Percentiles rank a stretch among this genome's conserved stretches.
phyloP scores from a whole-genome alignment of 2,797 vertebrate species.

The Chelon labrosus region DNA sequence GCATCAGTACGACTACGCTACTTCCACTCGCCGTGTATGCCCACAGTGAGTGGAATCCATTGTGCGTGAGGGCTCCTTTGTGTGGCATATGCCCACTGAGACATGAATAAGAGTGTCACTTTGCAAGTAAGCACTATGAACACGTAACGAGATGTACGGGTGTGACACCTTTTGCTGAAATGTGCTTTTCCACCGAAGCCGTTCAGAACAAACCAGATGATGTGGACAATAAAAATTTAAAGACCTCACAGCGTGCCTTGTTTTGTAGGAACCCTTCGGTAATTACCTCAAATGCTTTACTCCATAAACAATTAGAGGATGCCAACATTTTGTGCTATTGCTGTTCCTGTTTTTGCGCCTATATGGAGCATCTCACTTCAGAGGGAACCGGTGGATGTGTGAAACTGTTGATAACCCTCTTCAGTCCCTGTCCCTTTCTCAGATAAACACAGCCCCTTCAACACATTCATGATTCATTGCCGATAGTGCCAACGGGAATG shows the following conservation, averaged over 20 bases:
- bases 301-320: slow-evolving; percentile 52
- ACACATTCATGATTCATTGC: slow-evolving; percentile 62
- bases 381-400: slow-evolving; percentile 48
- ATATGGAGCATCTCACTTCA: slow-evolving; percentile 46
- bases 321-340: slow-evolving; percentile 29
- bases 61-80: slow-evolving; percentile 65
- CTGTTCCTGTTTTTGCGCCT: slow-evolving; percentile 36
- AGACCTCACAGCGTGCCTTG: slow-evolving; percentile 18
- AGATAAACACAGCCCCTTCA: slow-evolving; percentile 65
- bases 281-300: slow-evolving; percentile 54
- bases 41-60: slow-evolving; percentile 45
- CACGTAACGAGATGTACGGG: slow-evolving; percentile 61
- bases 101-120: slow-evolving; percentile 81
- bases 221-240: slow-evolving; percentile 49
- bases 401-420: slow-evolving; percentile 59
- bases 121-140: slow-evolving; percentile 78
- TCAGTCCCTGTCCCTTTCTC: slow-evolving; percentile 50
- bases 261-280: slow-evolving; percentile 33
- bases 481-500: slow-evolving; percentile 57
- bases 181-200: slow-evolving; percentile 57
- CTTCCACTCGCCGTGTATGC: slow-evolving; percentile 34
- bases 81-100: slow-evolving; percentile 75
- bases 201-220: slow-evolving; percentile 54
- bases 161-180: slow-evolving; percentile 78
- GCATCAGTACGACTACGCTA: slow-evolving; percentile 62